phyloP scores from a whole-genome alignment of 2,797 vertebrate species.

The Phoxinus dragarum region DNA sequence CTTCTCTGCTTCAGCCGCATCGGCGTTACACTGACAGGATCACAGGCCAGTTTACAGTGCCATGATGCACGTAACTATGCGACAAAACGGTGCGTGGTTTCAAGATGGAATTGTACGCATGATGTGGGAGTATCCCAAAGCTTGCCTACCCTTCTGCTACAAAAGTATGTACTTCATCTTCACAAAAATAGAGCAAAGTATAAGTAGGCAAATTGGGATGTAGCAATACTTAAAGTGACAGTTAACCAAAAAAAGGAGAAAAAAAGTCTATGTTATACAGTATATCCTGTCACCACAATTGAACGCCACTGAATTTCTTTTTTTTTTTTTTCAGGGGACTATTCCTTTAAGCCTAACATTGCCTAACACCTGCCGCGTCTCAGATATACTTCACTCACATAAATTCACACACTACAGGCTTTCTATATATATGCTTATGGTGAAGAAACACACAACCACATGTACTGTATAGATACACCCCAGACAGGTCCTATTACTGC shows the following conservation, averaged over 20 bases:
- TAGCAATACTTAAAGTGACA: background rate
- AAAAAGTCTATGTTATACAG: too few relatives aligned
- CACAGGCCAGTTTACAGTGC: background rate
- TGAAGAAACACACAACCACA: slow-evolving; percentile 25
- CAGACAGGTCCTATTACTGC: slow-evolving; percentile 19
- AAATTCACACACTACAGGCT: background rate
- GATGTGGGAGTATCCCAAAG: background rate
- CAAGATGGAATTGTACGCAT: background rate
- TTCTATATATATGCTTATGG: background rate
- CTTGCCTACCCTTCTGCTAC: background rate
- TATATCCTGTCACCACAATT: background rate
- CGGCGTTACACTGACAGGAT: too few relatives aligned
- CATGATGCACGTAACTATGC: background rate
- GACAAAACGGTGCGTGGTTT: background rate
- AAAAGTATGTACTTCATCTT: background rate
- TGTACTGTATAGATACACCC: slow-evolving; percentile 9
- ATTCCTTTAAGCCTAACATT: background rate
- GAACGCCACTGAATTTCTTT: background rate
- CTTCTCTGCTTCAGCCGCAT: too few relatives aligned
- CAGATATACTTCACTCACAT: background rate
- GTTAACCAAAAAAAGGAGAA: background rate
- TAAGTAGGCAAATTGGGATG: background rate
- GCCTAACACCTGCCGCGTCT: background rate
- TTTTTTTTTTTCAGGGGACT: background rate
- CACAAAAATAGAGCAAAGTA: background rate